Evolutionary conservation across 2,113 vertebrate species (phyloP).

Genomic region (Electrona antarctica): DNA sequence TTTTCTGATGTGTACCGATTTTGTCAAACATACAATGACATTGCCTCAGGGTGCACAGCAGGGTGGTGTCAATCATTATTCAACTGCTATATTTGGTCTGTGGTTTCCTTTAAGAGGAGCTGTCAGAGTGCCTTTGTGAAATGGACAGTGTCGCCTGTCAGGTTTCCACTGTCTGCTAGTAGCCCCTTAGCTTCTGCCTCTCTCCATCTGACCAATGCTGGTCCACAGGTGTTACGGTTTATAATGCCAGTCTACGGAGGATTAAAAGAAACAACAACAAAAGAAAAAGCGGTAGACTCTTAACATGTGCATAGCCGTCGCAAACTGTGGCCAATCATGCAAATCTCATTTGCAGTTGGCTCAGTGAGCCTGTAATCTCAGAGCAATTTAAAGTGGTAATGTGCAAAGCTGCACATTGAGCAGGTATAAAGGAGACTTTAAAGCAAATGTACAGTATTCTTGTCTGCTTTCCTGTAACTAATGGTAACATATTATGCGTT

Average conservation of each 20-base stretch:
- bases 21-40: constrained; percentile 26
- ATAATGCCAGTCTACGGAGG: constrained; percentile 31
- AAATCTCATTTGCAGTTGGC: too few relatives aligned
- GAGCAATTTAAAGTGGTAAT: not conserved
- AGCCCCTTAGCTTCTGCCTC: constrained; percentile 24
- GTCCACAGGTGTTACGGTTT: constrained; percentile 50
- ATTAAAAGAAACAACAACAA: not conserved
- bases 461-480: too few relatives aligned
- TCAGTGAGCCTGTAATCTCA: too few relatives aligned
- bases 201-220: constrained; percentile 55
- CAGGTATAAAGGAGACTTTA: too few relatives aligned
- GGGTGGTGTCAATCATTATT: constrained; percentile 25
- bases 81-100: constrained; percentile 37
- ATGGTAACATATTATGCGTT: too few relatives aligned
- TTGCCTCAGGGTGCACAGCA: constrained; percentile 26
- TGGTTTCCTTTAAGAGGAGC: constrained; percentile 42
- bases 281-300: constrained; percentile 18
- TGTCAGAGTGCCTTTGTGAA: constrained; percentile 49
- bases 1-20: constrained; percentile 25
- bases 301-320: constrained; percentile 12
- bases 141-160: constrained; percentile 36
- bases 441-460: too few relatives aligned
- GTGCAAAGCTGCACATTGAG: too few relatives aligned
- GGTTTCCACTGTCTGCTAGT: constrained; percentile 25
- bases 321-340: not conserved